A percentile compares a stretch with the other conserved stretches of the same genome.
Evolutionary conservation across 2,113 vertebrate genomes (phyloP).

Genomic region (Corythornis cristatus): DNA sequence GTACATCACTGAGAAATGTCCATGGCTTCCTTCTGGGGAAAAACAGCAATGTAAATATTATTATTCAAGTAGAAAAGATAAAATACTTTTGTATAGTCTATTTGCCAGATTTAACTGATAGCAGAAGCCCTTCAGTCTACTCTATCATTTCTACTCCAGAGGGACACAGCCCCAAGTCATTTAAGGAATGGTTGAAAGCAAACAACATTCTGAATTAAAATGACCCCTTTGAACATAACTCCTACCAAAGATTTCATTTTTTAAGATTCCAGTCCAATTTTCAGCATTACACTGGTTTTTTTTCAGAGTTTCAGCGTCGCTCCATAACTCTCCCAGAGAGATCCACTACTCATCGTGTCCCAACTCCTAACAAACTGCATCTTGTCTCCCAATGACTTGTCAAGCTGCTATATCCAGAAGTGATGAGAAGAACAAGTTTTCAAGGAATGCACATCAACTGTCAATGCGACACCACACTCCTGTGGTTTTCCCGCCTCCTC

Average conservation of each 20-base stretch:
- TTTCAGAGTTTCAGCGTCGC: neutral
- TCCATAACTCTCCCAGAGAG: neutral
- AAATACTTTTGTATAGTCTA: neutral
- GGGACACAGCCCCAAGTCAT: neutral
- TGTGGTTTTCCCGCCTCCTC: slow-evolving; percentile 13
- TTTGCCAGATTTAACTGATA: neutral
- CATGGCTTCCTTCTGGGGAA: neutral
- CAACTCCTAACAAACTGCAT: neutral
- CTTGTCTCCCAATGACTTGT: neutral
- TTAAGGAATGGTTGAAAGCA: neutral
- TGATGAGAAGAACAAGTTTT: neutral
- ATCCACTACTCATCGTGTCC: neutral
- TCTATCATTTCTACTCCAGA: neutral
- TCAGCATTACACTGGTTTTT: neutral
- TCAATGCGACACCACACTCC: slow-evolving; percentile 1
- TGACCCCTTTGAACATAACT: neutral
- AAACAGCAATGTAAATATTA: neutral
- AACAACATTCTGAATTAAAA: neutral
- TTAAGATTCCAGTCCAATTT: neutral
- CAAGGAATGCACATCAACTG: slow-evolving; percentile 18
- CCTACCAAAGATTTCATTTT: neutral
- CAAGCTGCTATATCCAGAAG: neutral
- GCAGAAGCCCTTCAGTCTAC: neutral
- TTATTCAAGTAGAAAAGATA: neutral
- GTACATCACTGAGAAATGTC: neutral